Base-by-base conservation (phyloP, 1,140 invertebrate species). In the Eupristina koningsbergeri region DNA sequence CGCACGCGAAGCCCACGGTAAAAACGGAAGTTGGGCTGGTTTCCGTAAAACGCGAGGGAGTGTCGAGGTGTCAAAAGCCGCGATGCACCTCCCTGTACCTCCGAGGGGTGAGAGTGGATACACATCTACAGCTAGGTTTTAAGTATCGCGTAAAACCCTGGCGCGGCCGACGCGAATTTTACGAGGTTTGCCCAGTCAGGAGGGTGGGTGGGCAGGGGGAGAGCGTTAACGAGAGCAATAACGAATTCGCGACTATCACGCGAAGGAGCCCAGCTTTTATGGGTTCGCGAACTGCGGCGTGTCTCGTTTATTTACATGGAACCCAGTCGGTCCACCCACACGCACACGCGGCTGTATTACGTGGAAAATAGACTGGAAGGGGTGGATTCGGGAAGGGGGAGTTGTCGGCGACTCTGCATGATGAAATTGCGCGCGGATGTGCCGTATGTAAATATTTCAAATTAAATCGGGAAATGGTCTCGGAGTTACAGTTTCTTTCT, bases 191-290 rank as follows among this genome's bases (percentile, higher is more conserved):
- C 83, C 84, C 81, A 84, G 83, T 17, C n/a, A 19, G 36, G 5
- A 77, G 76, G 79, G 74, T 85, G 34, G 67, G 79, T 75, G n/a
- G 17, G 41, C 17, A 1, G 50, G 5, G 36, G 41, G 47, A 34
- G 47, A n/a, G 86, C 86, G 86, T 88, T 88, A 88, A 88, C 87
- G 86, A 88, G 87, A 85, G 86, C 82, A 86, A 87, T 87, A 88
- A 88, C 86, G 84, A 88, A 88, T 86, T 88, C 86, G 87, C 86
- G 87, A 88, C 87, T 87, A 88, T 88, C 87, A 87, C 87, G 87
- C 87, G 81, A 88, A 85, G 85, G 80, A 84, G 34, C 45, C 45
- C 7, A 63, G 45, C 31, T 88, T 88, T 88, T 88, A 88, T 79
- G 84, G 85, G 82, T 79, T 85, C 86, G 85, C 85, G 82, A 88